Conservation (phyloP, 2,888 invertebrate genomes). For the Dasypolia templi region DNA sequence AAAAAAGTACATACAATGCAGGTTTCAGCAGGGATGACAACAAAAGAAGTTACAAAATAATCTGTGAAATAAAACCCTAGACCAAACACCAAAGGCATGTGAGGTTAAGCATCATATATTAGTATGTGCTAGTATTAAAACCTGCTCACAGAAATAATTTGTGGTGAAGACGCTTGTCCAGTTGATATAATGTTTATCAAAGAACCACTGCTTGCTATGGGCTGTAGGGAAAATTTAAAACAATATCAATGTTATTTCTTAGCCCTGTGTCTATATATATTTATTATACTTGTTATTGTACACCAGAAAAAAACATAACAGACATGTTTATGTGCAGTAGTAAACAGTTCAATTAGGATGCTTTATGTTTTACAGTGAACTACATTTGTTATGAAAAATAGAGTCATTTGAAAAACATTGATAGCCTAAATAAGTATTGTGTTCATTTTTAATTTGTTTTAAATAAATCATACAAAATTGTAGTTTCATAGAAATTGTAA, state of each 20-base stretch:
- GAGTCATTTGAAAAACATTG: not conserved
- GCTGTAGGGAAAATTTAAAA: constrained; percentile 81
- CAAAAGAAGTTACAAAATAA: constrained; percentile 45
- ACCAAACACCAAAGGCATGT: constrained; percentile 69
- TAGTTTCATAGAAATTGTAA: not conserved
- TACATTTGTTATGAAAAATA: too few species aligned
- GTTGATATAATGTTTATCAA: constrained; percentile 89
- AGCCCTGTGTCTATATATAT: not conserved
- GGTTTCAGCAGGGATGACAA: constrained; percentile 21
- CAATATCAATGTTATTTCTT: constrained; percentile 41
- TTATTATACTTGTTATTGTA: not conserved
- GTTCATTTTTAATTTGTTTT: not conserved
- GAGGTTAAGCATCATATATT: constrained; percentile 66
- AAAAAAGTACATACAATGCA: constrained; percentile 28
- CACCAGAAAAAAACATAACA: not conserved
- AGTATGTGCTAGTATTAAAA: constrained; percentile 71
- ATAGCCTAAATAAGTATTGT: not conserved
- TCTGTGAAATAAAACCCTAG: constrained; percentile 62
- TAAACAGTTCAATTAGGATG: not conserved
- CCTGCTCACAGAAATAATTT: constrained; percentile 87
- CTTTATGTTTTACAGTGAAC: too few species aligned
- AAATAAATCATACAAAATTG: not conserved
- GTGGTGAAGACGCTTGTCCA: constrained; percentile 88
- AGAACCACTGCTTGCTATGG: constrained; percentile 87
- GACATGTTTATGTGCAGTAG: not conserved